Evolutionary conservation across 2,113 vertebrate species (phyloP).

Genomic region (Peromyscus leucopus): DNA sequence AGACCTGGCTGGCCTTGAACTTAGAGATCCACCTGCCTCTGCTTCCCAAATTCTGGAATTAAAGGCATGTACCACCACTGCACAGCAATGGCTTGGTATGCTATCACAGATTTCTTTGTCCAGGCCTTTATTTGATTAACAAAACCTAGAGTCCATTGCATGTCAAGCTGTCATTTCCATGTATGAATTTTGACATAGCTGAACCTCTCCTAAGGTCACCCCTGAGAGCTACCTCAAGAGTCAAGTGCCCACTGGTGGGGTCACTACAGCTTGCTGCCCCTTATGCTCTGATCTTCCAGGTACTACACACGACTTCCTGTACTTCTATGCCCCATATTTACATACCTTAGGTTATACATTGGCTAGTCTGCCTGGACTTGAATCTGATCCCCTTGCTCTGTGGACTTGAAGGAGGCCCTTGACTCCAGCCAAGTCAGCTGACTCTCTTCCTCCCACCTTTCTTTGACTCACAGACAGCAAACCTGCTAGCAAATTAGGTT

Average conservation of each 20-base stretch:
- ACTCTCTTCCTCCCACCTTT: neutral
- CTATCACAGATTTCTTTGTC: neutral
- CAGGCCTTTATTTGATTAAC: neutral
- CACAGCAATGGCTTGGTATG: neutral
- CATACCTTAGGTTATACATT: neutral
- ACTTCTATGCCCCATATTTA: neutral
- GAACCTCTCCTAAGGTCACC: neutral
- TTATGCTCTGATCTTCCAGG: neutral
- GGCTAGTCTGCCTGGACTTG: neutral
- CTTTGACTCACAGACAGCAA: neutral
- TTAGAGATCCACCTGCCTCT: neutral
- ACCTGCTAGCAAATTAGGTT: constrained; percentile 30
- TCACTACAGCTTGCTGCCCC: neutral
- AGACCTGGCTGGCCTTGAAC: neutral
- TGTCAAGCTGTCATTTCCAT: neutral
- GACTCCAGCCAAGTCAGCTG: neutral
- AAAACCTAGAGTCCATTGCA: too few relatives aligned
- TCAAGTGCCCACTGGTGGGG: neutral
- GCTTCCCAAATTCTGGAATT: neutral
- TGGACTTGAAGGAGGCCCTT: neutral
- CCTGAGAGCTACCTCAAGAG: neutral
- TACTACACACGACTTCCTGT: rapidly evolving
- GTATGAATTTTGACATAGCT: neutral
- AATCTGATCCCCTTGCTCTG: neutral
- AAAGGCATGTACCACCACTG: neutral